Percentiles rank a stretch among this genome's conserved stretches.
phyloP scores from a whole-genome alignment of 2,113 vertebrate genomes.

The Brachyhypopomus occidentalis region DNA sequence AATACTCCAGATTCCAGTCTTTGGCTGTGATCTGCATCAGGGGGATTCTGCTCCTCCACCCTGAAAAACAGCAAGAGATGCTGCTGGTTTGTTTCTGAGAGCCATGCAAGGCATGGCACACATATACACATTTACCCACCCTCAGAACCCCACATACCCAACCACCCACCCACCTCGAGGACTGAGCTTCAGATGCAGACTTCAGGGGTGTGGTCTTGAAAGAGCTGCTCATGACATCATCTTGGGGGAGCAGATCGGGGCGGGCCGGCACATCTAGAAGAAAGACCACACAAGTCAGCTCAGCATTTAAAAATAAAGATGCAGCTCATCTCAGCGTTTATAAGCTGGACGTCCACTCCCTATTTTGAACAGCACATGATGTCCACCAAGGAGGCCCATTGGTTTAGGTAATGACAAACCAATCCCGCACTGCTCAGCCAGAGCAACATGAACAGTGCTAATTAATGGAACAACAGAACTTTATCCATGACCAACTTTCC shows the following conservation, averaged over 20 bases:
- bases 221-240: slow-evolving; percentile 70
- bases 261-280: slow-evolving; percentile 74
- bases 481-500: too few relatives aligned
- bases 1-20: neutral
- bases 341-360: too few relatives aligned
- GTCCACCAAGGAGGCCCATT: too few relatives aligned
- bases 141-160: neutral
- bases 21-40: neutral
- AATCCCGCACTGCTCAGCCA: too few relatives aligned
- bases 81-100: too few relatives aligned
- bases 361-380: too few relatives aligned
- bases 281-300: neutral
- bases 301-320: slow-evolving; percentile 17
- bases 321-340: neutral
- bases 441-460: too few relatives aligned
- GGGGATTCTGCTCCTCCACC: neutral
- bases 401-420: too few relatives aligned
- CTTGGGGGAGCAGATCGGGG: slow-evolving; percentile 83
- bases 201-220: slow-evolving; percentile 65
- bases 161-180: slow-evolving; percentile 64
- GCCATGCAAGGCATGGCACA: neutral
- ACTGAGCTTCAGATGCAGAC: slow-evolving; percentile 55
- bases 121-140: neutral
- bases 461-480: too few relatives aligned
- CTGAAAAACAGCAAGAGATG: neutral